Evolutionary conservation across 1,140 invertebrate species (phyloP).

Genomic region (Drosophila melanogaster): DNA sequence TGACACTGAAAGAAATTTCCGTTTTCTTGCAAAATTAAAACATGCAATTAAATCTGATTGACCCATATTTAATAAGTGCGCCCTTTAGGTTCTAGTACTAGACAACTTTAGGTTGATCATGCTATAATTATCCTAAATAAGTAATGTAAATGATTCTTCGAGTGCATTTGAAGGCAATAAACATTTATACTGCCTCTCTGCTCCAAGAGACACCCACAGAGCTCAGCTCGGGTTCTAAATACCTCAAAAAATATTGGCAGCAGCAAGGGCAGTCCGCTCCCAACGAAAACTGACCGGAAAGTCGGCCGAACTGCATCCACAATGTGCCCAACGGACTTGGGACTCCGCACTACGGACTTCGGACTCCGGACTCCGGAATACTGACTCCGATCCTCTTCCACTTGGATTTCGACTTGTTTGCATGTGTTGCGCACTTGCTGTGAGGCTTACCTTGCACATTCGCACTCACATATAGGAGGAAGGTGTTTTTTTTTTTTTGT

Average conservation of each 20-base stretch:
- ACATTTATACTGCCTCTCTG: slow-evolving; percentile 45
- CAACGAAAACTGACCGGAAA: slow-evolving; percentile 43
- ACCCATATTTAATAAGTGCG: too few species aligned
- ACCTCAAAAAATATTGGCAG: slow-evolving; percentile 73
- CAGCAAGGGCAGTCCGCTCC: slow-evolving; percentile 28
- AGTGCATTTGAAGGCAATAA: slow-evolving; percentile 38
- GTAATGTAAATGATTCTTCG: not conserved
- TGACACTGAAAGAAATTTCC: slow-evolving; percentile 15
- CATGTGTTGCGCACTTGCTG: slow-evolving; percentile 66
- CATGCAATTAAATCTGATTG: not conserved
- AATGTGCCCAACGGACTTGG: slow-evolving; percentile 50
- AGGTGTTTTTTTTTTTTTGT: slow-evolving; percentile 5
- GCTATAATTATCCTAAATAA: not conserved
- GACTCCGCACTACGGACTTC: not conserved
- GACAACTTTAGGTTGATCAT: too few species aligned
- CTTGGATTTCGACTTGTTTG: slow-evolving; percentile 52
- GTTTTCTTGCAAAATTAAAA: not conserved
- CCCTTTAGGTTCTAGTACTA: too few species aligned
- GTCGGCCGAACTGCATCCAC: slow-evolving; percentile 40
- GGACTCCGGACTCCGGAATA: not conserved
- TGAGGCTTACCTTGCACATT: slow-evolving; percentile 63
- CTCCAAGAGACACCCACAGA: slow-evolving; percentile 29
- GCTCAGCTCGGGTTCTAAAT: slow-evolving; percentile 59
- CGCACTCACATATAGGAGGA: slow-evolving; percentile 12
- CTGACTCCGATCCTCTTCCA: slow-evolving; percentile 10